phyloP scores from a whole-genome alignment of 2,113 vertebrate genomes.

The Hemiprocne comata region DNA sequence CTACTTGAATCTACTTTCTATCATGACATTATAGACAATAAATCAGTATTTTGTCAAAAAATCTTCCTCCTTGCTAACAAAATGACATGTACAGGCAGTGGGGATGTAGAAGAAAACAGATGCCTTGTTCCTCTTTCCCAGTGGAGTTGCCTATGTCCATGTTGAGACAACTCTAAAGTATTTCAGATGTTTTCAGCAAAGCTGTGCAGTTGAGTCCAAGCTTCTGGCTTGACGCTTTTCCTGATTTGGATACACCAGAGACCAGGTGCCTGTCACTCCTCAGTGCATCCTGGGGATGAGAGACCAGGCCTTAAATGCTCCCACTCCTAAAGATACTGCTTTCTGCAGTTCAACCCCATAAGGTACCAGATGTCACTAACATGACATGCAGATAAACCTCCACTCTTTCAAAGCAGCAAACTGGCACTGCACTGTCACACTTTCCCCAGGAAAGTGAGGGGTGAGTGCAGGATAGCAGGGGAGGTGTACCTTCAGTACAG shows the following conservation, averaged over 20 bases:
- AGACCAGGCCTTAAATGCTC: background rate
- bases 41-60: background rate
- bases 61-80: background rate
- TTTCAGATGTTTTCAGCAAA: background rate
- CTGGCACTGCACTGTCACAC: accelerated
- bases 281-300: accelerated
- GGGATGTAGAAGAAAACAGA: background rate
- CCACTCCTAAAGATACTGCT: background rate
- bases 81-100: accelerated
- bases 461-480: accelerated
- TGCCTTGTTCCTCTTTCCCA: background rate
- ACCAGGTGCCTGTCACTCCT: background rate
- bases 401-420: background rate
- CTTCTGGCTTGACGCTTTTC: background rate
- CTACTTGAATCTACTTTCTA: background rate
- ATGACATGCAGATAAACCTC: accelerated
- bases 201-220: background rate
- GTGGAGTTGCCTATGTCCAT: background rate
- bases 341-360: background rate
- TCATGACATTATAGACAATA: background rate
- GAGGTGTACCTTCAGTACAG: background rate
- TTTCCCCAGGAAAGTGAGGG: background rate
- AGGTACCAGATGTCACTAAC: background rate
- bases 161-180: background rate
- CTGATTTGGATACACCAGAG: background rate